Evolutionary conservation across 1,140 invertebrate species (phyloP), one percentile per base, ranked within the genome.

Genomic region (Zophobas atratus): DNA sequence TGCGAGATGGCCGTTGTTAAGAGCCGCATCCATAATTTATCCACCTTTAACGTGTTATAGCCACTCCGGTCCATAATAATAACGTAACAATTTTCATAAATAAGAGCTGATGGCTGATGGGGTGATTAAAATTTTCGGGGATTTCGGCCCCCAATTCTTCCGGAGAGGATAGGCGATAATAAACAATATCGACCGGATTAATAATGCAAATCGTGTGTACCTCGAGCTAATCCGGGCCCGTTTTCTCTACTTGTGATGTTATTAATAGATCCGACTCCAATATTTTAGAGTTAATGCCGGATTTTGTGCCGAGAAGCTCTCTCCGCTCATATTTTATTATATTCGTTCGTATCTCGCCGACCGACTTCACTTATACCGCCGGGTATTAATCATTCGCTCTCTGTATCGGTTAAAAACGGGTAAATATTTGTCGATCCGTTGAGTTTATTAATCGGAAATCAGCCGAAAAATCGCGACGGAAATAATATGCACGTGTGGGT

Each of bases 201-300:
- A 67, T 67, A 67, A 67, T 67, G 60, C 60, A 67, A 67, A 67
- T 67, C 39, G 39, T 67, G 60, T 67, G 60, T 43, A 67, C 36
- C 60, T 67, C 20, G 0, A 34, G 39, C 38, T 67, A 67, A 67
- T 67, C 39, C 60, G 39, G 20, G 8, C 60, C 20, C 20, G 39
- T 67, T 48, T 67, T 67, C 60, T 39, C 6, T 46, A 67, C 39
- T 67, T 67, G n/a, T 67, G 60, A 67, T 39, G 38, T 56, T 56
- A 33, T 60, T 60, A 60, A 60, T 60, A 60, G 56, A 60, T 38
- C 6, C 56, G 34, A 51, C 56, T 60, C 36, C 38, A 20, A 63
- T 41, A 63, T 38, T 38, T 38, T 39, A 8, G 38, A 63, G 38
- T 41, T 41, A 63, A 63, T 63, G 57, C 6, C 57, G 56, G 38